Conservation (phyloP, 37 sponge, comb jelly and placozoan genomes). For the Eunapius fragilis region DNA sequence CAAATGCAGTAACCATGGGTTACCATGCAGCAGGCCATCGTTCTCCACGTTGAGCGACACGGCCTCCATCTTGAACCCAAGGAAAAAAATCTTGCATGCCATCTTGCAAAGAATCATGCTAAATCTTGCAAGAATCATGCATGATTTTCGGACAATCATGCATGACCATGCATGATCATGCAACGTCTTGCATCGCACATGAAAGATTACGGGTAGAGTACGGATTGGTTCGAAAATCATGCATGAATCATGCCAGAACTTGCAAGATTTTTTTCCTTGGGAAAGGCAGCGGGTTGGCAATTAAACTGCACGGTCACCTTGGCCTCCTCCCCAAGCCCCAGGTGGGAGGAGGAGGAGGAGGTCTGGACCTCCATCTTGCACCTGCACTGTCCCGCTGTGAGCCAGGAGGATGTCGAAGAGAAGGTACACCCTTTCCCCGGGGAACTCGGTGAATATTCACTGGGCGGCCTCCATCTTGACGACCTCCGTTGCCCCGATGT, state of each 20-base stretch:
- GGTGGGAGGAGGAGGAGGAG: neutral
- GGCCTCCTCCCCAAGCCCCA: slow-evolving; percentile 19
- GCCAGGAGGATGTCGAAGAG: slow-evolving; percentile 24
- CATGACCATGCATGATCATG: no score
- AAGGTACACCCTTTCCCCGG: slow-evolving; percentile 41
- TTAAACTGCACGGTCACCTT: slow-evolving; percentile 8
- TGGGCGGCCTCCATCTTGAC: slow-evolving; percentile 18
- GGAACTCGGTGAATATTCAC: slow-evolving; percentile 25
- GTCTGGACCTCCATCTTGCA: slow-evolving; percentile 11
- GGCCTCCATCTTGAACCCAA: slow-evolving; percentile 43
- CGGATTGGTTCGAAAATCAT: no score
- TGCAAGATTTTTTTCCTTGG: no score
- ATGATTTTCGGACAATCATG: no score
- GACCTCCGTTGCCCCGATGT: slow-evolving; percentile 15
- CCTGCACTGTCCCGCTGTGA: slow-evolving; percentile 23
- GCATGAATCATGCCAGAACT: no score
- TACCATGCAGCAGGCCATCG: slow-evolving; percentile 29
- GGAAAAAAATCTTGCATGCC: no score
- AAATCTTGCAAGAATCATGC: no score
- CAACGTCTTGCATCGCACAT: no score
- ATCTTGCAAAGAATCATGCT: no score
- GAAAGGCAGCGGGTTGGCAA: slow-evolving; percentile 41
- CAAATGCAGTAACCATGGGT: neutral
- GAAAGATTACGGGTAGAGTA: no score
- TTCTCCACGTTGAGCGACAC: slow-evolving; percentile 36